These are phyloP conservation scores for Caenorhabditis sp. DNA, from an alignment of 2,888 invertebrate species.

Conservation along the genomic window DNA sequence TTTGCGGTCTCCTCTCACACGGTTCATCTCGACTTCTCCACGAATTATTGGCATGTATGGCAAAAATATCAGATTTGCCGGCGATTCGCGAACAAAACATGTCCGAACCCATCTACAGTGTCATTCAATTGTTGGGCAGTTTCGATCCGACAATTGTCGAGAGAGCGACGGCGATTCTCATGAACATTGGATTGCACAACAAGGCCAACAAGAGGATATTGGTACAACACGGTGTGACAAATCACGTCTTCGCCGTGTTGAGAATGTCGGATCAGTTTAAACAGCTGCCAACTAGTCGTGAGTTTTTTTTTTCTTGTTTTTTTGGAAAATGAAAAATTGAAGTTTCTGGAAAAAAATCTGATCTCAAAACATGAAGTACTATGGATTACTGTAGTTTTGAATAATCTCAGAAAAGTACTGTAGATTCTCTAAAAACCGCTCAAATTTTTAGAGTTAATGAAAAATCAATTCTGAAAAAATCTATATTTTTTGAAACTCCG, in stretches of 20 bases:
- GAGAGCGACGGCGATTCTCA: conserved; percentile 19
- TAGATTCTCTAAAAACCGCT: too few species aligned
- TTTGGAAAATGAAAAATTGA: background rate
- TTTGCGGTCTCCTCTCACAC: conserved; percentile 21
- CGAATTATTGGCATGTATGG: conserved; percentile 25
- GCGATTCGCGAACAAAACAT: conserved; percentile 28
- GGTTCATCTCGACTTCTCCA: conserved; percentile 30
- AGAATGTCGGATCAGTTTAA: conserved; percentile 12
- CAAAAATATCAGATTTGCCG: conserved; percentile 13
- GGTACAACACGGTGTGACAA: conserved; percentile 25
- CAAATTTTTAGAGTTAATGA: too few species aligned
- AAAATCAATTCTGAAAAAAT: too few species aligned
- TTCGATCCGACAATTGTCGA: conserved; percentile 30
- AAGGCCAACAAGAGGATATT: conserved; percentile 24
- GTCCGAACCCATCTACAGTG: conserved; percentile 21
- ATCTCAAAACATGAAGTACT: too few species aligned
- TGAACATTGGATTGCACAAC: conserved; percentile 30
- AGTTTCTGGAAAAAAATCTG: too few species aligned
- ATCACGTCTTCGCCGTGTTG: conserved; percentile 22
- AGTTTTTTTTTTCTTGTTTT: conserved; percentile 7
- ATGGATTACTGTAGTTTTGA: too few species aligned
- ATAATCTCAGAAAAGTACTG: too few species aligned
- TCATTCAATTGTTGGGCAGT: conserved; percentile 21
- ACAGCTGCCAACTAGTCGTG: conserved; percentile 6
- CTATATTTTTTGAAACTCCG: too few species aligned